Conservation (phyloP, 2,888 invertebrate genomes). For the Hemaris fuciformis region DNA sequence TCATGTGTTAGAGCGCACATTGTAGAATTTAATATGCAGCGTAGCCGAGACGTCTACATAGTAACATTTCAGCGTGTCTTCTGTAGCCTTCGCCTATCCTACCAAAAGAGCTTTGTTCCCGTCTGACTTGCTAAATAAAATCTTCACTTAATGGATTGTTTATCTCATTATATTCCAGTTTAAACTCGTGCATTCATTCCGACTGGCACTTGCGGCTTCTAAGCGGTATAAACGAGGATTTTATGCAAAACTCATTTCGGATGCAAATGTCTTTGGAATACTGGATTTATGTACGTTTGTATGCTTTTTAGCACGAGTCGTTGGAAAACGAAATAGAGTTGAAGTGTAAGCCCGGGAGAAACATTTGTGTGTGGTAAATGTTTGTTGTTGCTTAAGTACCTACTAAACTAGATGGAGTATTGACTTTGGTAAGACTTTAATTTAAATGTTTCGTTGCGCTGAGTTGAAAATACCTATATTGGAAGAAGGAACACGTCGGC, state of each 20-base stretch:
- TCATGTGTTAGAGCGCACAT: not conserved
- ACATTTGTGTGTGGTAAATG: not conserved
- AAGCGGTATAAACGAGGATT: not conserved
- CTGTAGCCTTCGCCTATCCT: not conserved
- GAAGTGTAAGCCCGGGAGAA: too few relatives aligned
- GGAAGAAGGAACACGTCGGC: too few relatives aligned
- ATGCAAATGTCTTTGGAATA: not conserved
- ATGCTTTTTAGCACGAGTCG: not conserved
- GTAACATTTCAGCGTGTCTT: not conserved
- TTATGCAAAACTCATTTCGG: slow-evolving; percentile 11
- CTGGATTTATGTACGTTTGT: not conserved
- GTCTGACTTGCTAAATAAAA: slow-evolving; percentile 21
- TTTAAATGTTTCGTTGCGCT: too few relatives aligned
- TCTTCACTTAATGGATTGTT: slow-evolving; percentile 46
- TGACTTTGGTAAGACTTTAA: too few relatives aligned
- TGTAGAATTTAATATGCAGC: not conserved
- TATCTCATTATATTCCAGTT: slow-evolving; percentile 32
- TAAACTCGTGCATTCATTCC: slow-evolving; percentile 18
- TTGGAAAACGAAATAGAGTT: not conserved
- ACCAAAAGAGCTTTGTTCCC: not conserved
- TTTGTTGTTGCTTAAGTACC: not conserved
- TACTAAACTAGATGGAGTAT: too few relatives aligned
- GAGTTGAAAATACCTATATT: too few relatives aligned
- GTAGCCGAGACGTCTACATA: not conserved
- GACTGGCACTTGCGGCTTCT: not conserved